A percentile compares a stretch with the other conserved stretches of the same genome.
Conservation (phyloP, 1,140 invertebrate species). For the Ceratosolen fusciceps region DNA sequence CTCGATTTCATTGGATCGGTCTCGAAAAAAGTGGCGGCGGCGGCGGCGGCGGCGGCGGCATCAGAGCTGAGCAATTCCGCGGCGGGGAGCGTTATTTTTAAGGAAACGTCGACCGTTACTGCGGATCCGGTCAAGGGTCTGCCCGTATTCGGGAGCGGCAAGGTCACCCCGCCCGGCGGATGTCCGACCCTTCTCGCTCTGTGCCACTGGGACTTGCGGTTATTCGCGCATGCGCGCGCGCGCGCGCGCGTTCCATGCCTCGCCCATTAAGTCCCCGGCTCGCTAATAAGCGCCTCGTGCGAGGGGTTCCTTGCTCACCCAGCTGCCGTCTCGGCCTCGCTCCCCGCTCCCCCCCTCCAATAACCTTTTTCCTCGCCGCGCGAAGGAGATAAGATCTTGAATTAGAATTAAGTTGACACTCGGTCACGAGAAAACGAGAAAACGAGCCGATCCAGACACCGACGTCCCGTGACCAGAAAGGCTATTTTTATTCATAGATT, state of each 20-base stretch:
- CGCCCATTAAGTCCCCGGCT: neutral
- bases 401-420: neutral
- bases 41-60: too few relatives aligned
- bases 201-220: constrained; percentile 13
- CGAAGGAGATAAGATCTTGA: neutral
- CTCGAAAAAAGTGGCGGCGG: too few relatives aligned
- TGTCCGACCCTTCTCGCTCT: neutral
- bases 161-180: neutral
- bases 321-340: neutral
- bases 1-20: too few relatives aligned
- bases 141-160: neutral
- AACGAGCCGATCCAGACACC: too few relatives aligned
- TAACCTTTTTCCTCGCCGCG: neutral
- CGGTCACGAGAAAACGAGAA: neutral
- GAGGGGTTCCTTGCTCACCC: neutral
- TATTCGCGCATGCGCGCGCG: neutral
- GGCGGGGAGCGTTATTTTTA: neutral
- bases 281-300: neutral
- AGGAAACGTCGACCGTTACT: neutral
- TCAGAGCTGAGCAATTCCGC: neutral
- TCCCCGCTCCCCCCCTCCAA: too few relatives aligned
- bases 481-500: too few relatives aligned
- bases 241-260: neutral
- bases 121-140: neutral
- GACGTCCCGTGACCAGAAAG: too few relatives aligned